These are phyloP conservation scores for Neocloeon triangulifer DNA, from an alignment of 1,140 invertebrate genomes.

Conservation along the genomic window DNA sequence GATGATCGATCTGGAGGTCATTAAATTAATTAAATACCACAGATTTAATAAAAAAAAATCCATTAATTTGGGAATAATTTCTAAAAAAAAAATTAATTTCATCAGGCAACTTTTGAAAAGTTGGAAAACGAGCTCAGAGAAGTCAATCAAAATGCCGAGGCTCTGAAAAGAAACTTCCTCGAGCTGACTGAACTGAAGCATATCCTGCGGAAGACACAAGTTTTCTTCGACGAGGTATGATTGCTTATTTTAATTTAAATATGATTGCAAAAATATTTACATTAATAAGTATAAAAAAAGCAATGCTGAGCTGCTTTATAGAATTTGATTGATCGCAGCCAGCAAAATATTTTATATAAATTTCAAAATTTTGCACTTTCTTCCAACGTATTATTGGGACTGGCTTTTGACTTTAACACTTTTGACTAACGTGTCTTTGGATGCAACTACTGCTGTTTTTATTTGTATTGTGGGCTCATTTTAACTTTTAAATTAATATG, in stretches of 20 bases:
- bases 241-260: too few species aligned
- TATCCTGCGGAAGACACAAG: constrained; percentile 87
- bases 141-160: constrained; percentile 94
- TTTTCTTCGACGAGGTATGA: constrained; percentile 94
- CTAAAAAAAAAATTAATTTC: constrained; percentile 11
- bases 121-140: constrained; percentile 87
- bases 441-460: too few species aligned
- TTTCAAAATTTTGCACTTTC: too few species aligned
- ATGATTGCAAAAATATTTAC: background rate
- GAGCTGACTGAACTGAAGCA: constrained; percentile 93
- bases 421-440: too few species aligned
- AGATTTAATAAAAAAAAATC: background rate
- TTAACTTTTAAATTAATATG: too few species aligned
- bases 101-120: constrained; percentile 84
- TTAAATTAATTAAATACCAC: background rate
- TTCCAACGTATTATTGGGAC: too few species aligned
- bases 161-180: constrained; percentile 84
- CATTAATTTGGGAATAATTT: too few species aligned
- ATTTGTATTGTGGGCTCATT: too few species aligned
- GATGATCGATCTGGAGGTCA: constrained; percentile 98
- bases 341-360: too few species aligned
- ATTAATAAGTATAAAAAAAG: background rate
- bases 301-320: too few species aligned
- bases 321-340: too few species aligned
- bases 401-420: too few species aligned